Evolutionary conservation across 2,797 vertebrate species (phyloP), one percentile per base, ranked within the genome.

Genomic region (Pitangus sulphuratus): DNA sequence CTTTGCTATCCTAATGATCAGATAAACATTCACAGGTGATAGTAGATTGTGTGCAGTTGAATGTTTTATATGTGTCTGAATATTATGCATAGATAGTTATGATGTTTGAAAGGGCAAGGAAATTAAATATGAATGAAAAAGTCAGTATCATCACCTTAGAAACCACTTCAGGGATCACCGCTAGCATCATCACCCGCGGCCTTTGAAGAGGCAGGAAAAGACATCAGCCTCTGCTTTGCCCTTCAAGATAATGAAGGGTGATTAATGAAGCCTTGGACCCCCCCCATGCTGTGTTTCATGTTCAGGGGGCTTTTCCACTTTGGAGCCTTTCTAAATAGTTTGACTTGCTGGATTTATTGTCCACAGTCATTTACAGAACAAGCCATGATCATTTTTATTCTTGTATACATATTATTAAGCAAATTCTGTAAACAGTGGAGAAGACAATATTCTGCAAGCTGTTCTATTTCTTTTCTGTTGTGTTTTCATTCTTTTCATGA

Each of bases 401-500:
- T 74, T 61, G 53, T 68, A 20, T 65, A 47, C 1, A 2, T 69
- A 50, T 42, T 62, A 24, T 79, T 89, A 69, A 90, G 33, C 45
- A 75, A 78, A 95, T 86, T 70, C 30, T 65, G 16, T 74, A 78
- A 87, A 58, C 30, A n/a, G 15, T 71, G 65, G 57, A 75, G 58
- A 39, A 88, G 35, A 81, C 45, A 95, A 71, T 47, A 69, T 81
- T 81, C 37, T 44, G 20, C 56, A 77, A 80, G 60, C 42, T 88
- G 31, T 80, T 88, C 83, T 91, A 5, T 92, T 90, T 89, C 68
- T 40, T 75, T 93, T 71, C 57, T 87, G 33, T 70, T 57, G 19
- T 75, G 37, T 75, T 94, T 94, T 91, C 39, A 18, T 80, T 78
- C 61, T 94, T 88, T 57, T 58, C 12, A 10, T 68, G 26, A 48